Evolutionary conservation across 2,113 vertebrate genomes (phyloP).

Genomic region (Pelecanus crispus): DNA sequence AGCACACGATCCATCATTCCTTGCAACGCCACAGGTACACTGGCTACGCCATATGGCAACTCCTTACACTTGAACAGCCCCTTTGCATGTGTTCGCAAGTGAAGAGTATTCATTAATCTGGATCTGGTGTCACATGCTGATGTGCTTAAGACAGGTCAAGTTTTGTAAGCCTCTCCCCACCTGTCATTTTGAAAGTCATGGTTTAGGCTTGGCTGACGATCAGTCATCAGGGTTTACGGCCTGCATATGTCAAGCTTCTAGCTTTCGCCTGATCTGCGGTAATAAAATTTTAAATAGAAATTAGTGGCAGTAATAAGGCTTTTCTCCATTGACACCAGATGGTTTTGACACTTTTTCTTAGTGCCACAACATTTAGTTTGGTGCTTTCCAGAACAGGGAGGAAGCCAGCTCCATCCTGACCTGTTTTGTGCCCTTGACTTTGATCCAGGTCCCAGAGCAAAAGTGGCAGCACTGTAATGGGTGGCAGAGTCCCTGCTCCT

Average conservation of each 20-base stretch:
- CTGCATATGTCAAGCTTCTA: neutral
- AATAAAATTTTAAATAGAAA: neutral
- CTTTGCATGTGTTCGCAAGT: neutral
- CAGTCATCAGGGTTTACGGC: neutral
- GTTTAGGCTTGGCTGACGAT: neutral
- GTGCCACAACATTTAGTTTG: neutral
- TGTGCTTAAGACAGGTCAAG: slow-evolving; percentile 13
- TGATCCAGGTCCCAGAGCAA: neutral
- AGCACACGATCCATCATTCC: slow-evolving; percentile 53
- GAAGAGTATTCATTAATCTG: slow-evolving; percentile 26
- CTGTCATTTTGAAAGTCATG: neutral
- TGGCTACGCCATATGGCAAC: slow-evolving; percentile 35
- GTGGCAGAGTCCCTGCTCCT: neutral
- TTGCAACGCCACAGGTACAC: slow-evolving; percentile 32
- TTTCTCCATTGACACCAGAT: neutral
- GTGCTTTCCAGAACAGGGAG: neutral
- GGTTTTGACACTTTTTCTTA: neutral
- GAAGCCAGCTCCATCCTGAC: neutral
- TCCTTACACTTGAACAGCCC: neutral
- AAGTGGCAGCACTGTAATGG: rapidly evolving
- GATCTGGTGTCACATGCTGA: neutral
- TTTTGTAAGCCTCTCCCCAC: neutral
- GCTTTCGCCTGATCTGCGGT: neutral
- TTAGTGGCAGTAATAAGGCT: neutral
- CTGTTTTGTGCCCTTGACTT: rapidly evolving